phyloP scores from a whole-genome alignment of 2,888 invertebrate genomes.

The Harpalus rubripes region DNA sequence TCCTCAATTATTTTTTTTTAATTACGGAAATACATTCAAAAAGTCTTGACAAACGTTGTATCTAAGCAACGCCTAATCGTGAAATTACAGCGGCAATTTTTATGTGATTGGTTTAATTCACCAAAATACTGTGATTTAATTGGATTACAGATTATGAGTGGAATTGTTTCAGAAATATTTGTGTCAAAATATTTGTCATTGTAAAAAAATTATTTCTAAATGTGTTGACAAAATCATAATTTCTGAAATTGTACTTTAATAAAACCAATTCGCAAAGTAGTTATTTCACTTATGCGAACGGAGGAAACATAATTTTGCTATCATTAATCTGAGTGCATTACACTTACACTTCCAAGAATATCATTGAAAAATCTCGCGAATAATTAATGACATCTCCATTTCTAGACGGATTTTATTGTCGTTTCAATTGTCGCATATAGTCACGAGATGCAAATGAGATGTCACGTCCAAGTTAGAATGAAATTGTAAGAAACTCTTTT shows the following conservation, averaged over 20 bases:
- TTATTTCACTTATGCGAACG: background rate
- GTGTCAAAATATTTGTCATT: background rate
- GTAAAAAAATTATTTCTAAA: too few species aligned
- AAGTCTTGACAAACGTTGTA: too few species aligned
- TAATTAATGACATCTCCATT: slow-evolving; percentile 28
- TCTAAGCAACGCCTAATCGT: too few species aligned
- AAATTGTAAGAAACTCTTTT: background rate
- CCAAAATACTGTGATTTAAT: too few species aligned
- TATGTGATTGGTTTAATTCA: too few species aligned
- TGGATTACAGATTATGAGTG: too few species aligned
- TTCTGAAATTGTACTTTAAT: background rate
- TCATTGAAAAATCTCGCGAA: slow-evolving; percentile 18
- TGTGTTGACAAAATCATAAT: too few species aligned
- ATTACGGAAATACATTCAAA: too few species aligned
- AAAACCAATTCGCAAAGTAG: background rate
- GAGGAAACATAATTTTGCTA: background rate
- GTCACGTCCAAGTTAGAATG: background rate
- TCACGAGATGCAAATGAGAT: slow-evolving; percentile 14
- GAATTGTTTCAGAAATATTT: background rate
- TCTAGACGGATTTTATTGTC: slow-evolving; percentile 39
- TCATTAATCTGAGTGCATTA: slow-evolving; percentile 14
- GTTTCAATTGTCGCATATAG: background rate
- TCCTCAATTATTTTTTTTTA: too few species aligned
- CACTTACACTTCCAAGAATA: background rate
- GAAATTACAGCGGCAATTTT: too few species aligned